Evolutionary conservation across 92 coral and sea anemone species (phyloP), one percentile per base, ranked within the genome.

Genomic region (Anthopleura xanthogrammica): DNA sequence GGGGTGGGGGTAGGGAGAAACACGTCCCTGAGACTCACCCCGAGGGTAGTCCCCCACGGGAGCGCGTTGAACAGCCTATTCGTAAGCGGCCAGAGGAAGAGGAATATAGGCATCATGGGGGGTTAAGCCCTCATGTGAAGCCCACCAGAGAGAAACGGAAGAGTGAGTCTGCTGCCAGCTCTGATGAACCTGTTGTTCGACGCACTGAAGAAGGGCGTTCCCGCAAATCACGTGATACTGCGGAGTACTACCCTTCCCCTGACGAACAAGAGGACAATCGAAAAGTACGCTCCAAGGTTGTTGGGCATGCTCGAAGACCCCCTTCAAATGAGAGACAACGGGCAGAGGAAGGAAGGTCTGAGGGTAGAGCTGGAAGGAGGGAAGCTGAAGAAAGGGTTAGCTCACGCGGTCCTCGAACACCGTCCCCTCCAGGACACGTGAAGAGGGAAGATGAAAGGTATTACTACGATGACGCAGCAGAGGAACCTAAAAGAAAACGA

Each of bases 311-410:
- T 1, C 65, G 75, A 66, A 68, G 77, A 50, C 68, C 77, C 13
- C 58, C 41, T 20, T 23, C 80, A 23, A 52, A 46, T 24, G 84
- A 81, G 22, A 79, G 65, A 19, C 87, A 79, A 41, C 95, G 85
- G 52, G 88, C 70, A 42, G 94, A 85, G 22, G 92, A 90, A 36
- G 89, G 88, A 73, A 76, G 84, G 29, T 79, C 87, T 9, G 92
- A 85, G 29, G 93, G 90, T 54, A 89, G 93, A 83, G 89, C 92
- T 84, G 85, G 89, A 41, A 70, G 85, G 41, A 84, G 86, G 62
- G 95, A 92, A 1, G 90, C 60, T 41, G 82, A 84, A 22, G 81
- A 60, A 16, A 76, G 75, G 40, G 39, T 62, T 20, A 74, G 60
- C 66, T 81, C 89, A 60, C 85, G 85, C 16, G 93, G 89, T 16